Evolutionary conservation across 2,797 vertebrate genomes (phyloP), one percentile per base, ranked within the genome.

Genomic region (Leptoclinus maculatus): DNA sequence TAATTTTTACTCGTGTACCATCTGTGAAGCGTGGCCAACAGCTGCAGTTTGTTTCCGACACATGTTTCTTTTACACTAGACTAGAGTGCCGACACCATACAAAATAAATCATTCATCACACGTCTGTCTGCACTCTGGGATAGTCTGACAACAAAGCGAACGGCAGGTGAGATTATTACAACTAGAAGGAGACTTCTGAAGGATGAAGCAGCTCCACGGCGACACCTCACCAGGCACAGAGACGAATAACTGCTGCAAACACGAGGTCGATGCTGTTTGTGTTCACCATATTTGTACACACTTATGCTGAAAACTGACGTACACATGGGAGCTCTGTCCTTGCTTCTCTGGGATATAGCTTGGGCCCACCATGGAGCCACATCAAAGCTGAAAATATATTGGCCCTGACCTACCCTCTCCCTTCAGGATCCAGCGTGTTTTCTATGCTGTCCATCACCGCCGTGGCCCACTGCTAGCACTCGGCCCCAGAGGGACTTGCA

Each of bases 331-430:
- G 64, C 36, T 67, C 29, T 59, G 56, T 86, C 57, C 65, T 71
- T 64, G 67, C n/a, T 29, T 83, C 82, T 85, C 84, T 7, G 29
- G 82, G 63, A 78, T 76, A 14, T 7, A 77, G 57, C 78, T 64
- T 19, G 19, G 75, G 60, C 83, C 72, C 74, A 69, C 60, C 54
- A 36, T 66, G 69, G 45, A 67, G 57, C 83, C 65, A 84, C 86
- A 89, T 93, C 87, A 93, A 93, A 91, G 90, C 87, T 85, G 78
- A 76, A 92, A 92, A 90, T 92, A 88, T 82, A 74, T 78, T 83
- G 51, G 65, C 86, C 87, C 76, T 86, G 87, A 87, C 85, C 90
- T 69, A 19, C 59, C 57, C 82, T 80, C 76, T 88, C 72, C 86
- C 89, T 80, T 64, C 39, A 79, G 82, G 67, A 80, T 79, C 81